Percentiles rank a stretch among this genome's conserved stretches.
These are phyloP conservation scores for Mesopsocus fuscifrons DNA, from an alignment of 2,888 invertebrate species.

Conservation along the genomic window DNA sequence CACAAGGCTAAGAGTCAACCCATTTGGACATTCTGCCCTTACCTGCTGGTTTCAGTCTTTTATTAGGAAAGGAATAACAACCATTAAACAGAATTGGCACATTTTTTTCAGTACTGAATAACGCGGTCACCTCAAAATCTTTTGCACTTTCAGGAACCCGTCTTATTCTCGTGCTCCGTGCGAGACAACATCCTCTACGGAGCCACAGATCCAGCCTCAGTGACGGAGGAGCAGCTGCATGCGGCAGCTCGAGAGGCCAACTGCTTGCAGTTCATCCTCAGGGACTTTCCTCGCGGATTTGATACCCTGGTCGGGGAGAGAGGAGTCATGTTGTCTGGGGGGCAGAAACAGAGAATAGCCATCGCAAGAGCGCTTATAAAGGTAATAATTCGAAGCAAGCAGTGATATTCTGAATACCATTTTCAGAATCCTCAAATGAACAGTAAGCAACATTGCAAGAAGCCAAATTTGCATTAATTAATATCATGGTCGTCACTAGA, in stretches of 20 bases:
- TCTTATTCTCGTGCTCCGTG: slow-evolving; percentile 77
- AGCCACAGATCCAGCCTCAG: slow-evolving; percentile 28
- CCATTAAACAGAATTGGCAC: too few relatives aligned
- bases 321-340: slow-evolving; percentile 77
- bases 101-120: not conserved
- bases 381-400: slow-evolving; percentile 31
- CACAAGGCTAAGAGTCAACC: not conserved
- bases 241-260: slow-evolving; percentile 68
- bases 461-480: too few relatives aligned
- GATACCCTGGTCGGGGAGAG: slow-evolving; percentile 77
- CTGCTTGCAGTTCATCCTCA: slow-evolving; percentile 55
- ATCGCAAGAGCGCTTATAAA: slow-evolving; percentile 83
- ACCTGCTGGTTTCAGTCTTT: not conserved
- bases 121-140: slow-evolving; percentile 10
- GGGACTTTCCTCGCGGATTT: slow-evolving; percentile 44
- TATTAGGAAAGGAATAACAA: too few relatives aligned
- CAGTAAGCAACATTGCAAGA: too few relatives aligned
- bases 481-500: too few relatives aligned
- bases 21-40: not conserved
- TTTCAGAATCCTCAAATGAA: too few relatives aligned
- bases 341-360: slow-evolving; percentile 83
- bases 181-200: slow-evolving; percentile 86
- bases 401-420: not conserved
- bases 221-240: slow-evolving; percentile 32
- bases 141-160: slow-evolving; percentile 56